Evolutionary conservation across 2,113 vertebrate species (phyloP).

Genomic region (Rousettus leschenaultii): DNA sequence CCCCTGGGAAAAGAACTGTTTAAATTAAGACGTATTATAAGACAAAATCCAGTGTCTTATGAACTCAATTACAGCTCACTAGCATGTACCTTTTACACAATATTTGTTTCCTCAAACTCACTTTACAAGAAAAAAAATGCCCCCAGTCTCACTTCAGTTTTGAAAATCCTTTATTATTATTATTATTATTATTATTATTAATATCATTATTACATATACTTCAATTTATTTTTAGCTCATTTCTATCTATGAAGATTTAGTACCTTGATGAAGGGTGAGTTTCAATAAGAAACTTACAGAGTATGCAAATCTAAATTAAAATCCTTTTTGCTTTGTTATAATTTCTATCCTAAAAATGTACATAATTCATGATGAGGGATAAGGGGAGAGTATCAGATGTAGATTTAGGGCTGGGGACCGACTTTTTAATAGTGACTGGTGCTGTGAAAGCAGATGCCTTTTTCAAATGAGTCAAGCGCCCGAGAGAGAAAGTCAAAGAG

Average conservation of each 20-base stretch:
- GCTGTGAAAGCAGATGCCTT: neutral
- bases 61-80: constrained; percentile 25
- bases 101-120: constrained; percentile 34
- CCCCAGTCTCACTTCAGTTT: neutral
- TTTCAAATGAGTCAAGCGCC: constrained; percentile 46
- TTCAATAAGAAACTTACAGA: constrained; percentile 59
- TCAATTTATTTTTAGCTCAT: constrained; percentile 28
- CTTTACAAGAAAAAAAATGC: neutral
- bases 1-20: constrained; percentile 56
- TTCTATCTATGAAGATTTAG: constrained; percentile 38
- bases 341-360: constrained; percentile 63
- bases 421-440: constrained; percentile 23
- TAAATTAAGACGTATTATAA: constrained; percentile 60
- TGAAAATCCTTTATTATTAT: neutral
- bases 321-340: constrained; percentile 64
- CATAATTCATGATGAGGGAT: constrained; percentile 65
- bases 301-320: constrained; percentile 66
- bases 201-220: neutral
- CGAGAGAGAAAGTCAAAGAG: constrained; percentile 16
- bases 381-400: constrained; percentile 22
- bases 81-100: constrained; percentile 36
- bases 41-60: constrained; percentile 38
- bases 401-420: constrained; percentile 8
- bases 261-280: neutral
- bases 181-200: neutral